Conservation (phyloP, 2,888 invertebrate genomes). For the Xylocampa areola region DNA sequence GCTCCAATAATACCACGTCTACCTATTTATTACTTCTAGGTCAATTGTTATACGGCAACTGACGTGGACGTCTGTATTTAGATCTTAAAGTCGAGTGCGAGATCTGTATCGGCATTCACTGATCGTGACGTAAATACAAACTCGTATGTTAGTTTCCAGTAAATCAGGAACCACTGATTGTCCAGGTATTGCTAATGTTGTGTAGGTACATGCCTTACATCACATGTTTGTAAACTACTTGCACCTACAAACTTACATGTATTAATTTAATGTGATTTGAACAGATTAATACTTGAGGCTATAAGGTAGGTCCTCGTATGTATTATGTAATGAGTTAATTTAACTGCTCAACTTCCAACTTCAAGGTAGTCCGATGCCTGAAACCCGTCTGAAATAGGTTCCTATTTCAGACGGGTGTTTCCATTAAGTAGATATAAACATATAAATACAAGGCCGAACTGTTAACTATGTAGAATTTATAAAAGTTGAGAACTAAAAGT, state of each 20-base stretch:
- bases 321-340: too few species aligned
- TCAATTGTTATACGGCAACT: constrained; percentile 44
- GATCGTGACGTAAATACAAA: constrained; percentile 35
- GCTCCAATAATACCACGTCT: constrained; percentile 12
- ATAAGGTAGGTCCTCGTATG: too few species aligned
- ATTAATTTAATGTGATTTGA: neutral
- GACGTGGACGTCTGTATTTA: constrained; percentile 43
- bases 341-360: too few species aligned
- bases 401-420: too few species aligned
- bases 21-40: constrained; percentile 38
- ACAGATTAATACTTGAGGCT: too few species aligned
- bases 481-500: too few species aligned
- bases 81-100: constrained; percentile 25
- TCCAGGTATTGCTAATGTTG: neutral
- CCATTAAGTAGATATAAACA: too few species aligned
- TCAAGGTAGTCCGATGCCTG: too few species aligned
- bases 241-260: neutral
- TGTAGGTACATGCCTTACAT: neutral
- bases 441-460: too few species aligned
- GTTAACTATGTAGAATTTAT: too few species aligned
- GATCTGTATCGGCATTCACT: constrained; percentile 23
- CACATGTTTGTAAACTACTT: constrained; percentile 13
- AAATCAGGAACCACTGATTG: constrained; percentile 11
- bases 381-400: too few species aligned
- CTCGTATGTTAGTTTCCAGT: constrained; percentile 1